Evolutionary conservation across 2,113 vertebrate genomes (phyloP).

Genomic region (Rutilus rutilus): DNA sequence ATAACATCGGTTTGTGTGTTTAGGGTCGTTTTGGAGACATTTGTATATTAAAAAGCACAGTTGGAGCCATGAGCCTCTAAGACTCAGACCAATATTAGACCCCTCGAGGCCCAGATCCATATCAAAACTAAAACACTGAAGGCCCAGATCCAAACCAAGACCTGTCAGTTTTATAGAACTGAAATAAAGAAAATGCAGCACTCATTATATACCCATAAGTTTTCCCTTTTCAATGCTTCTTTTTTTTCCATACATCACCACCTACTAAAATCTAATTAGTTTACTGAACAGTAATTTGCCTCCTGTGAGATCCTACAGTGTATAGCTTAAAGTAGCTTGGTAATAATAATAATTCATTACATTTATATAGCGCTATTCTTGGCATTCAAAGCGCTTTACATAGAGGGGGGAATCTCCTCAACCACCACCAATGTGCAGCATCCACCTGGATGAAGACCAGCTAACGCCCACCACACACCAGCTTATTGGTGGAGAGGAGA

Average conservation of each 20-base stretch:
- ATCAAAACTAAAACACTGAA: conserved; percentile 11
- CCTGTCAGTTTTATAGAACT: background rate
- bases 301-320: background rate
- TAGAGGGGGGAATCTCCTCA: too few species aligned
- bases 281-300: background rate
- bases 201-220: background rate
- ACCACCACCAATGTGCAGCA: too few species aligned
- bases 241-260: background rate
- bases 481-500: too few species aligned
- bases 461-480: too few species aligned
- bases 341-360: too few species aligned
- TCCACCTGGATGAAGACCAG: too few species aligned
- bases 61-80: background rate
- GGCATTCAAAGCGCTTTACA: too few species aligned
- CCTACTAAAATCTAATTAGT: background rate
- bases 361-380: too few species aligned
- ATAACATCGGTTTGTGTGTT: conserved; percentile 12
- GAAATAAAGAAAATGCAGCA: background rate
- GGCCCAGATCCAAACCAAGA: conserved; percentile 4
- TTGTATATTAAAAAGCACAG: background rate
- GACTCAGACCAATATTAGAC: background rate
- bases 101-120: background rate
- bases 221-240: background rate
- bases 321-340: background rate
- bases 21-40: background rate